These are phyloP conservation scores for Steinernema carpocapsae DNA, from an alignment of 2,888 invertebrate species.

Conservation along the genomic window DNA sequence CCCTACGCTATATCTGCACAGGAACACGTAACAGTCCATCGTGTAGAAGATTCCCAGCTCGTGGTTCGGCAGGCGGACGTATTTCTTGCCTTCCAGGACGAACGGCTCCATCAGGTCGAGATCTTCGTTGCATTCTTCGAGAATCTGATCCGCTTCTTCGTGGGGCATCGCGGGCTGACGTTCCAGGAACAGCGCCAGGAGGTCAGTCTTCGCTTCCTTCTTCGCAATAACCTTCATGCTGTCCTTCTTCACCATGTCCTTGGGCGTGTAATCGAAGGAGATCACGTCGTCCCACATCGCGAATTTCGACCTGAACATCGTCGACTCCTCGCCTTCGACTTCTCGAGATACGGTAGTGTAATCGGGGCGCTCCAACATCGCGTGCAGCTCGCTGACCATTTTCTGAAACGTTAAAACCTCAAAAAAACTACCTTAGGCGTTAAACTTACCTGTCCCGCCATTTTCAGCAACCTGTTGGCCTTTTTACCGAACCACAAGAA, in stretches of 20 bases:
- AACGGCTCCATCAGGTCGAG: slow-evolving; percentile 96
- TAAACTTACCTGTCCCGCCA: slow-evolving; percentile 65
- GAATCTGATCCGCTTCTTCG: slow-evolving; percentile 65
- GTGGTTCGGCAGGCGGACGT: slow-evolving; percentile 91
- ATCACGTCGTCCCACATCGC: slow-evolving; percentile 98
- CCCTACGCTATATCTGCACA: slow-evolving; percentile 90
- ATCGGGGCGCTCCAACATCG: slow-evolving; percentile 84
- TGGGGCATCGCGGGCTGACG: slow-evolving; percentile 83
- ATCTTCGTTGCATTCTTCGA: slow-evolving; percentile 92
- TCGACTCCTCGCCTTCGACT: slow-evolving; percentile 72
- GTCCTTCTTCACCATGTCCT: slow-evolving; percentile 80
- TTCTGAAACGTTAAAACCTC: too few species aligned
- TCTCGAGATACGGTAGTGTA: slow-evolving; percentile 79
- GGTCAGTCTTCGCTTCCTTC: slow-evolving; percentile 78
- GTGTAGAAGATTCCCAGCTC: slow-evolving; percentile 89
- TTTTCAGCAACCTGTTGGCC: slow-evolving; percentile 78
- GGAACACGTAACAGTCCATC: slow-evolving; percentile 94
- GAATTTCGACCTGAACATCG: slow-evolving; percentile 93
- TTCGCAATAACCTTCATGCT: slow-evolving; percentile 75
- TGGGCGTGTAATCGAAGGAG: slow-evolving; percentile 96
- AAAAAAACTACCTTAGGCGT: neutral
- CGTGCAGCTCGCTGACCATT: slow-evolving; percentile 91
- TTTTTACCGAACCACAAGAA: slow-evolving; percentile 85
- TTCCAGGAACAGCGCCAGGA: slow-evolving; percentile 92
- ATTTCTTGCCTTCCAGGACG: slow-evolving; percentile 93